phyloP scores from a whole-genome alignment of 2,113 vertebrate species.

The Pleuronectes platessa region DNA sequence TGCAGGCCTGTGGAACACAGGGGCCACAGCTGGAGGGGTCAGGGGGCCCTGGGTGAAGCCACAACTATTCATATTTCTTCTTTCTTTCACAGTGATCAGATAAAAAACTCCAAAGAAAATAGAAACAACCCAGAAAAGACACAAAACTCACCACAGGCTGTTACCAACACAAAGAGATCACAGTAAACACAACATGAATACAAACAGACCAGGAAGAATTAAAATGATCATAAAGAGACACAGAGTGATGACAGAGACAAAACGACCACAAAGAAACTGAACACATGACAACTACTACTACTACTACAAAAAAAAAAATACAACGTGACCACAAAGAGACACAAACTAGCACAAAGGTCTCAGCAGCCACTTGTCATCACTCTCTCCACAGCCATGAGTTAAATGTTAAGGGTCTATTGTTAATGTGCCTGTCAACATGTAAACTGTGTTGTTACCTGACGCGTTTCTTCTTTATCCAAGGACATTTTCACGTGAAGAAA shows the following conservation, averaged over 20 bases:
- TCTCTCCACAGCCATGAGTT: background rate
- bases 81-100: background rate
- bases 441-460: constrained; percentile 45
- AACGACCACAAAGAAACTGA: no score
- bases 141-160: no score
- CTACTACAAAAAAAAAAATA: no score
- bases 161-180: background rate
- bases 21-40: background rate
- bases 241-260: no score
- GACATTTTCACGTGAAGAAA: constrained; percentile 50
- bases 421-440: background rate
- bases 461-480: constrained; percentile 49
- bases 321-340: no score
- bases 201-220: no score
- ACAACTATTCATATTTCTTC: no score
- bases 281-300: no score
- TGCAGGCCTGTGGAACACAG: background rate
- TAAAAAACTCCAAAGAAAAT: background rate
- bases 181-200: no score
- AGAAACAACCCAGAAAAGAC: background rate
- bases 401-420: background rate
- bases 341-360: no score
- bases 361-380: no score
- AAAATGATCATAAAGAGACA: no score
- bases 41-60: background rate